A percentile compares a stretch with the other conserved stretches of the same genome.
phyloP scores from a whole-genome alignment of 2,888 invertebrate genomes.

The Athripsodes cinereus region DNA sequence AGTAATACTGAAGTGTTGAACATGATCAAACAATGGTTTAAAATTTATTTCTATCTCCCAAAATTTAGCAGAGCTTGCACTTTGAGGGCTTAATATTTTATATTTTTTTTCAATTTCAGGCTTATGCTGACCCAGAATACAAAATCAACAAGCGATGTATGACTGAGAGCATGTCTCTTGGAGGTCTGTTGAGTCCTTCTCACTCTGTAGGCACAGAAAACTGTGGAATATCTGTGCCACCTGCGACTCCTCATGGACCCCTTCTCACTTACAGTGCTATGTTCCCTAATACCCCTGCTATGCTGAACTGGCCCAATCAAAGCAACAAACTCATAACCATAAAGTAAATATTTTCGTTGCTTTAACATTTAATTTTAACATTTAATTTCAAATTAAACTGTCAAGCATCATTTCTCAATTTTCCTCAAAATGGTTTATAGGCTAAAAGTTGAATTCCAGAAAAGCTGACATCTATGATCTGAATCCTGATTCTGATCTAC shows the following conservation, averaged over 20 bases:
- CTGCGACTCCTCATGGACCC: constrained; percentile 47
- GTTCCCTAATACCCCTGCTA: constrained; percentile 77
- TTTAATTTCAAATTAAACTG: too few relatives aligned
- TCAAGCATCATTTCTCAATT: too few relatives aligned
- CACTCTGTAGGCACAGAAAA: constrained; percentile 51
- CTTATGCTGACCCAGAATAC: constrained; percentile 86
- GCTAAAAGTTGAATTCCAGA: too few relatives aligned
- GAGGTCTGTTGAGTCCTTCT: constrained; percentile 24
- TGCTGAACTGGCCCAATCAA: constrained; percentile 90
- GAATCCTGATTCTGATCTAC: too few relatives aligned
- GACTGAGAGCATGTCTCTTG: constrained; percentile 52
- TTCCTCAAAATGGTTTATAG: too few relatives aligned
- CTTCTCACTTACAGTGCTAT: constrained; percentile 68
- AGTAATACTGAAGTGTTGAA: background rate
- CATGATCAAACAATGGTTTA: too few relatives aligned
- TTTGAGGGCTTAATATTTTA: background rate
- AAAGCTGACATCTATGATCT: too few relatives aligned
- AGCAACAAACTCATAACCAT: constrained; percentile 64
- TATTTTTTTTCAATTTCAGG: constrained; percentile 42
- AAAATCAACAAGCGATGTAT: constrained; percentile 86
- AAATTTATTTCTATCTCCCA: background rate
- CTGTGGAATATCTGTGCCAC: constrained; percentile 74
- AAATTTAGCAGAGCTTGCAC: background rate
- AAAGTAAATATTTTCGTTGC: constrained; percentile 38
- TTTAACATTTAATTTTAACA: too few relatives aligned